These are phyloP conservation scores for Sternotherus odoratus DNA, from an alignment of 2,797 vertebrate genomes.

Conservation along the genomic window DNA sequence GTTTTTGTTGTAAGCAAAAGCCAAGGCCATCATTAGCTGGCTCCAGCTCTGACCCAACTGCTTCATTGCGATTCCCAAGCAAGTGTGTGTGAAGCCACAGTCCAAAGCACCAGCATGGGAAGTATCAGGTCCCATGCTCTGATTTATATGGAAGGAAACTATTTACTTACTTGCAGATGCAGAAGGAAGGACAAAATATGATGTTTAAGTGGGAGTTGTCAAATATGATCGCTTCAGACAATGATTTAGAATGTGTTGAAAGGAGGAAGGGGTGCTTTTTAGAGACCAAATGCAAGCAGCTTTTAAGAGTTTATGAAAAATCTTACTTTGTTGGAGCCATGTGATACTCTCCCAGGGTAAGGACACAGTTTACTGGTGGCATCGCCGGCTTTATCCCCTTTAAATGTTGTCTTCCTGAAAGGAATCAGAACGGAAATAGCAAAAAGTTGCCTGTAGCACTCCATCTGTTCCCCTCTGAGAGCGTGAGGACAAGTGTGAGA, in stretches of 20 bases:
- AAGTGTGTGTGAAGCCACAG: neutral
- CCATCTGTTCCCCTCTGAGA: constrained; percentile 33
- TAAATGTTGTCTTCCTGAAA: neutral
- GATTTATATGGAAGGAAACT: neutral
- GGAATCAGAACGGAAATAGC: constrained; percentile 1
- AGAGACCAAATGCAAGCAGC: neutral
- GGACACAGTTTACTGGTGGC: neutral
- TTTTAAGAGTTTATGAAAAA: constrained; percentile 22
- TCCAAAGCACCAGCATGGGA: neutral
- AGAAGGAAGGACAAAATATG: neutral
- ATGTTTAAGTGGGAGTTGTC: neutral
- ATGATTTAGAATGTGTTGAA: neutral
- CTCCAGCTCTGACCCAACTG: neutral
- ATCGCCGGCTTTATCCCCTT: constrained; percentile 43
- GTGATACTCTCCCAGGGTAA: constrained; percentile 29
- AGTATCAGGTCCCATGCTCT: neutral
- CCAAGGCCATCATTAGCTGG: neutral
- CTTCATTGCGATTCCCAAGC: neutral
- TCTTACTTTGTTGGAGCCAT: neutral
- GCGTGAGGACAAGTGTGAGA: fast-evolving
- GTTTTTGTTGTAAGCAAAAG: neutral
- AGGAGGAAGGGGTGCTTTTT: constrained; percentile 13
- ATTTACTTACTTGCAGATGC: neutral
- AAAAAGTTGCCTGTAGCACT: constrained; percentile 46
- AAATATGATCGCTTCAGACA: neutral